These are phyloP conservation scores for Stenodema calcarata DNA, from an alignment of 2,888 invertebrate species.

Conservation along the genomic window DNA sequence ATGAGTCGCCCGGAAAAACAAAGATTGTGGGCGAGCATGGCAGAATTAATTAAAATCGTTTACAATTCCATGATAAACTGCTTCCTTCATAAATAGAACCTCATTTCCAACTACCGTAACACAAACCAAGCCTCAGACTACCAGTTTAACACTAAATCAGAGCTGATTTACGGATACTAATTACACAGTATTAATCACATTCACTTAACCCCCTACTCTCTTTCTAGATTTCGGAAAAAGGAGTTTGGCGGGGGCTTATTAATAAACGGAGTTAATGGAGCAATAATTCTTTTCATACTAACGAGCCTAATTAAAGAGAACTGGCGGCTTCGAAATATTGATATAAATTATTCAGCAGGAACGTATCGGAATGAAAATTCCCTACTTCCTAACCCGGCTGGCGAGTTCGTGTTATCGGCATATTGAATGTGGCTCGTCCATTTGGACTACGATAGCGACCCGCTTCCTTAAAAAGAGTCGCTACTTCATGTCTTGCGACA, in stretches of 20 bases:
- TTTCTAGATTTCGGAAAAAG: not conserved
- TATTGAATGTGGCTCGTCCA: no score
- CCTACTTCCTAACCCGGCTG: not conserved
- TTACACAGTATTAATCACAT: constrained; percentile 31
- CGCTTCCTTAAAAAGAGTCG: no score
- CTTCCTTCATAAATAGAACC: constrained; percentile 1
- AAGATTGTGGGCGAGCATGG: not conserved
- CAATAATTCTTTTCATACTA: constrained; percentile 37
- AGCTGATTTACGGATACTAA: constrained; percentile 37
- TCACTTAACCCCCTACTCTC: not conserved
- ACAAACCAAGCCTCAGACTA: not conserved
- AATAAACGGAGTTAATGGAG: constrained; percentile 38
- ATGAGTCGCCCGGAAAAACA: not conserved
- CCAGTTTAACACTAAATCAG: constrained; percentile 14
- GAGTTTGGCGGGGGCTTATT: not conserved
- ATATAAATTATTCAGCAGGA: constrained; percentile 31
- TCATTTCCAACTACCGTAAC: not conserved
- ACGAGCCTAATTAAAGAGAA: constrained; percentile 41
- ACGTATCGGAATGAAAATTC: not conserved
- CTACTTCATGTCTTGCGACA: not conserved
- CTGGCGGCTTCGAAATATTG: constrained; percentile 29
- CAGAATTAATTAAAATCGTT: constrained; percentile 35
- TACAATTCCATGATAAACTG: constrained; percentile 5
- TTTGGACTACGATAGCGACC: no score
- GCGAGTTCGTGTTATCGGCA: no score